These are phyloP conservation scores for Musca vetustissima DNA, from an alignment of 1,140 invertebrate genomes.

Conservation along the genomic window DNA sequence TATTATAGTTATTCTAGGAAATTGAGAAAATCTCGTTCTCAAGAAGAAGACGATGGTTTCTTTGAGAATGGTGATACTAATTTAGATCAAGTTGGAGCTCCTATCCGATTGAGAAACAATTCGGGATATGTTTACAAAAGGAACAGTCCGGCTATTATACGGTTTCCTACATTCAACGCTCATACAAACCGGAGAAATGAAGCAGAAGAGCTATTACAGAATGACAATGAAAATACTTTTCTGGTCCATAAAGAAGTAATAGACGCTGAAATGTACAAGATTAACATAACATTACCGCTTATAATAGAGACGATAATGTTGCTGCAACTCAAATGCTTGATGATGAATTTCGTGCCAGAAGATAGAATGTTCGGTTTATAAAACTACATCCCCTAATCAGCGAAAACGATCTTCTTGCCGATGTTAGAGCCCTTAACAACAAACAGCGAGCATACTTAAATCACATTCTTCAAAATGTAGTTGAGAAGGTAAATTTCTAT, in stretches of 20 bases:
- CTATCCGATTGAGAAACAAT: not conserved
- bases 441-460: no score
- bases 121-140: slow-evolving; percentile 13
- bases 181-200: slow-evolving; percentile 8
- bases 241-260: not conserved
- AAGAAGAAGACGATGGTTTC: slow-evolving; percentile 11
- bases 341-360: no score
- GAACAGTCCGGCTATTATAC: not conserved
- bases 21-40: not conserved
- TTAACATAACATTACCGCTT: not conserved
- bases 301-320: not conserved
- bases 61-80: not conserved
- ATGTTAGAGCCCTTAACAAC: no score
- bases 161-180: slow-evolving; percentile 5
- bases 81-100: not conserved
- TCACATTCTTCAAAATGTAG: no score
- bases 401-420: no score
- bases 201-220: not conserved
- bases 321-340: not conserved
- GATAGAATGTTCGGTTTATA: no score
- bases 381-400: no score
- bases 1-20: slow-evolving; percentile 9
- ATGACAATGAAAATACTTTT: slow-evolving; percentile 4
- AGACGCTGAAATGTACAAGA: slow-evolving; percentile 3
- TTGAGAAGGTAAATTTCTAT: no score